phyloP scores from a whole-genome alignment of 2,888 invertebrate species.

The Eupithecia exiguata region DNA sequence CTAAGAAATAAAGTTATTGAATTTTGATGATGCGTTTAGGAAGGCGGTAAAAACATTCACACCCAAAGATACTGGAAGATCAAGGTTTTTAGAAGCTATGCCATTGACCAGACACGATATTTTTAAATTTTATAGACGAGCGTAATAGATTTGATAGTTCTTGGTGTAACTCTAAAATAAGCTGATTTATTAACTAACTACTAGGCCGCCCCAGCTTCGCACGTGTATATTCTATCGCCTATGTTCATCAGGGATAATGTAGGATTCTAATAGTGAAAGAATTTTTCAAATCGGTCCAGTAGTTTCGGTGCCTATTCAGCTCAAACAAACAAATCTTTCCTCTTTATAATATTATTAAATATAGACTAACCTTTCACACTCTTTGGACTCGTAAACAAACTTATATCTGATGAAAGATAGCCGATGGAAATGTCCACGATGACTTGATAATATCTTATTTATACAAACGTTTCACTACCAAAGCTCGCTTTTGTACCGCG shows the following conservation, averaged over 20 bases:
- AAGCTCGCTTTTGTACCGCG: neutral
- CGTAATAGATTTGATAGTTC: slow-evolving; percentile 19
- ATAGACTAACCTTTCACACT: too few relatives aligned
- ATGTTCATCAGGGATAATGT: too few relatives aligned
- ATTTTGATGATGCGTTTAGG: too few relatives aligned
- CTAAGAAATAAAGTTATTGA: too few relatives aligned
- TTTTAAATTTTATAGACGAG: slow-evolving; percentile 16
- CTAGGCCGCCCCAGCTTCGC: too few relatives aligned
- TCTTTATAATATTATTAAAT: too few relatives aligned
- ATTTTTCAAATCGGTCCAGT: too few relatives aligned
- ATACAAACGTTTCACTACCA: neutral
- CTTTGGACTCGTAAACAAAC: too few relatives aligned
- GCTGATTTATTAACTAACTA: neutral
- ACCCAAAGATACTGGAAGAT: neutral
- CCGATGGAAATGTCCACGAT: neutral
- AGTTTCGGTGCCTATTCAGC: too few relatives aligned
- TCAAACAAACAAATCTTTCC: too few relatives aligned
- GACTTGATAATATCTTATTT: neutral
- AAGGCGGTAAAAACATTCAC: neutral
- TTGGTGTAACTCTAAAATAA: slow-evolving; percentile 3
- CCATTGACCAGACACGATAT: slow-evolving; percentile 27
- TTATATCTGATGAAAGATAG: neutral
- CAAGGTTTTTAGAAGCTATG: neutral
- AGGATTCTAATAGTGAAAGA: too few relatives aligned
- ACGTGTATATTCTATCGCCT: too few relatives aligned